phyloP scores from a whole-genome alignment of 2,888 invertebrate genomes.

The Cerastis rubricosa region DNA sequence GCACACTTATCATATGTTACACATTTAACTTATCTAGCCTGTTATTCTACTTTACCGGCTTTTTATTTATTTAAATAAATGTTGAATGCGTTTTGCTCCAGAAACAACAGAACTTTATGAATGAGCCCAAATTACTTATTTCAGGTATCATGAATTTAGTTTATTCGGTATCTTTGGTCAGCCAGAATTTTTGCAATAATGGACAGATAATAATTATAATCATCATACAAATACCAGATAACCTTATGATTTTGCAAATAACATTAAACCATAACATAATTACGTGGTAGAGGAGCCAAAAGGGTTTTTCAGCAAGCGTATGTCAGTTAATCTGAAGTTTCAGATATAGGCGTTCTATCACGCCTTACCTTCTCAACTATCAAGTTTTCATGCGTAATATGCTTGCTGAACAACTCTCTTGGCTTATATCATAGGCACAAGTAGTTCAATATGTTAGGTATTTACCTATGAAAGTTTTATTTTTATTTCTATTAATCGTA shows the following conservation, averaged over 20 bases:
- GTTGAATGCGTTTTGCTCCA: slow-evolving; percentile 14
- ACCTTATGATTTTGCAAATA: slow-evolving; percentile 18
- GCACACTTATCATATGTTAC: slow-evolving; percentile 67
- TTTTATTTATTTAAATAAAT: slow-evolving; percentile 32
- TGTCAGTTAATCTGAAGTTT: neutral
- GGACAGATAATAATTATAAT: slow-evolving; percentile 38
- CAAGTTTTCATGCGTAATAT: neutral
- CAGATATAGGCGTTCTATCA: neutral
- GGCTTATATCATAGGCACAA: neutral
- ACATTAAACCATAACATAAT: neutral
- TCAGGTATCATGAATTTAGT: neutral
- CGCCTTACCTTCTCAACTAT: neutral
- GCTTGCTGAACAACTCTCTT: neutral
- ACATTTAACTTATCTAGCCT: slow-evolving; percentile 58
- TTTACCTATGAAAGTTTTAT: neutral
- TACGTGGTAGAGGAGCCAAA: neutral
- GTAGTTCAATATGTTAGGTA: neutral
- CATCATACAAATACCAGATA: slow-evolving; percentile 23
- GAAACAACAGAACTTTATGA: slow-evolving; percentile 11
- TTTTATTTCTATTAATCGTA: neutral
- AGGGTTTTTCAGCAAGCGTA: neutral
- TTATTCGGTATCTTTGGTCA: slow-evolving; percentile 26
- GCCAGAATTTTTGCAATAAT: slow-evolving; percentile 22
- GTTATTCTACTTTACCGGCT: slow-evolving; percentile 51
- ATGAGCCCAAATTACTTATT: neutral